phyloP scores from a whole-genome alignment of 1,140 invertebrate species.

The Danaus plexippus region DNA sequence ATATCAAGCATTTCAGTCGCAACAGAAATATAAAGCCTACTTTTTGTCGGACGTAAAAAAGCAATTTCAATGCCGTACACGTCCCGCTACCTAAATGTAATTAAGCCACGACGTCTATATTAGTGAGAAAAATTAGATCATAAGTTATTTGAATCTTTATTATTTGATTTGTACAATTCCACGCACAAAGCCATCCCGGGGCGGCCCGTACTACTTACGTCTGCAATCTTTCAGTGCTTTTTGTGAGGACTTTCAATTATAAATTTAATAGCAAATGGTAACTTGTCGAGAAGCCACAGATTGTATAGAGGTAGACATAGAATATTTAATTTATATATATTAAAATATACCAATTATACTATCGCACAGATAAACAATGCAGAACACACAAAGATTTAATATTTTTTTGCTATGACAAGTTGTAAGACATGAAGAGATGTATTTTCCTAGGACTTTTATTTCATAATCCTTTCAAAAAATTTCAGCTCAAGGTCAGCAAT shows the following conservation, averaged over 20 bases:
- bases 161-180: conserved; percentile 37
- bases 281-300: conserved; percentile 28
- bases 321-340: neutral
- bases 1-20: no score
- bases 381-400: neutral
- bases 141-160: conserved; percentile 36
- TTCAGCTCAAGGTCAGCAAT: no score
- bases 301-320: conserved; percentile 14
- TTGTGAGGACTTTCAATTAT: conserved; percentile 48
- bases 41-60: conserved; percentile 7
- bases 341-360: neutral
- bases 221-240: conserved; percentile 37
- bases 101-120: conserved; percentile 34
- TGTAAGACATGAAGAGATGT: no score
- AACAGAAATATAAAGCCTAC: neutral
- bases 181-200: conserved; percentile 41
- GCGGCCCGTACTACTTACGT: conserved; percentile 28
- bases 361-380: no score
- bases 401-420: neutral
- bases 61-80: conserved; percentile 15
- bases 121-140: conserved; percentile 49
- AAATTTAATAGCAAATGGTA: conserved; percentile 43
- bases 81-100: conserved; percentile 17
- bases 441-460: no score
- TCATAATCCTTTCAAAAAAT: no score